phyloP scores from a whole-genome alignment of 2,113 vertebrate genomes.

The Deroptyus accipitrinus region DNA sequence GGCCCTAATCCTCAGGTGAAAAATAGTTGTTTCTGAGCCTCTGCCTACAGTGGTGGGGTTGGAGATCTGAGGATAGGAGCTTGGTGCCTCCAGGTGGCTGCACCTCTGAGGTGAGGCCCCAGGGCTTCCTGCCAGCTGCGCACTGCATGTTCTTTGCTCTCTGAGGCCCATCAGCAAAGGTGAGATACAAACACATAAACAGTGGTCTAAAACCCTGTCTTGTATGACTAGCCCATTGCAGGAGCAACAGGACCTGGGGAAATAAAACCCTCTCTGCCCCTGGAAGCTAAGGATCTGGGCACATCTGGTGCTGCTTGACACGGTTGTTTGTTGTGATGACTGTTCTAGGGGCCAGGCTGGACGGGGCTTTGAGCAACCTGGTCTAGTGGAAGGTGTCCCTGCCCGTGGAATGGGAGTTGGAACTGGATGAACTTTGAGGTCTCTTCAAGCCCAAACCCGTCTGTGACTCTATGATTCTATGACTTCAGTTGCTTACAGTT shows the following conservation, averaged over 20 bases:
- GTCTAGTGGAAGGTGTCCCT: neutral
- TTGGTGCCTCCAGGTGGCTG: no score
- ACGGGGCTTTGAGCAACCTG: neutral
- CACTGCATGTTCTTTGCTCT: accelerated
- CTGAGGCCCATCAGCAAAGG: neutral
- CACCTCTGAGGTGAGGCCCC: accelerated
- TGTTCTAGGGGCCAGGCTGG: neutral
- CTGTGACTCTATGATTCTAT: neutral
- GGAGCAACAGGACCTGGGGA: neutral
- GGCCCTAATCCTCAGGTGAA: accelerated
- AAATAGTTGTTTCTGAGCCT: neutral
- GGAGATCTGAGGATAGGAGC: accelerated
- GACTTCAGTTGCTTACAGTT: neutral
- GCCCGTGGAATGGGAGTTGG: neutral
- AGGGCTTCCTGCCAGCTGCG: neutral
- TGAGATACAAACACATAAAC: accelerated
- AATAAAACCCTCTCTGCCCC: neutral
- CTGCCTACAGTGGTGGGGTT: neutral
- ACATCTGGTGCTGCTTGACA: neutral
- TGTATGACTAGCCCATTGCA: accelerated
- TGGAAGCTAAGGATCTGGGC: neutral
- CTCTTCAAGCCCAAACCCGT: neutral
- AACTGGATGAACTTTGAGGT: neutral
- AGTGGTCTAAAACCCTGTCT: accelerated
- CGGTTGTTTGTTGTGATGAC: neutral